Percentiles rank a stretch among this genome's conserved stretches.
phyloP scores from a whole-genome alignment of 2,113 vertebrate genomes.

The Lasiurus cinereus region DNA sequence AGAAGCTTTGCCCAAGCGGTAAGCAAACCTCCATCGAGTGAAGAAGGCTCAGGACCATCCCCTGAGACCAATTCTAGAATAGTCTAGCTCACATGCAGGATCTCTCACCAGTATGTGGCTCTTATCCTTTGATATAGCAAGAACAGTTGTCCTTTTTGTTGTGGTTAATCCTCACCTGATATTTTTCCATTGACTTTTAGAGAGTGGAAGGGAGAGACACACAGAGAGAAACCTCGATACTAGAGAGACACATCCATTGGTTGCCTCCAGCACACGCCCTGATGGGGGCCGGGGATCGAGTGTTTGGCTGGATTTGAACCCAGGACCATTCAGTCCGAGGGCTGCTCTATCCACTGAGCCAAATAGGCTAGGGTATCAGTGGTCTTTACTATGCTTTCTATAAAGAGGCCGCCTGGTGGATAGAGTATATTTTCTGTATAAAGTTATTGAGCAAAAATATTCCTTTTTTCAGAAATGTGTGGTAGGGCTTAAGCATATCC shows the following conservation, averaged over 20 bases:
- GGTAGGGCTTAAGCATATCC: not conserved
- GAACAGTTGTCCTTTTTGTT: not conserved
- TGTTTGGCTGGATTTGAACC: too few species aligned
- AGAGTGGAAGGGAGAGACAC: not conserved
- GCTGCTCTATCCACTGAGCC: too few species aligned
- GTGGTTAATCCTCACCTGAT: not conserved
- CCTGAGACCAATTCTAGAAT: not conserved
- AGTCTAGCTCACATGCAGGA: not conserved
- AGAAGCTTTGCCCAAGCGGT: conserved; percentile 80
- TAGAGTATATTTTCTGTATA: not conserved
- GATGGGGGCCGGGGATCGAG: not conserved
- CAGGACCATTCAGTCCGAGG: too few species aligned
- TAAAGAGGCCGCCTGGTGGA: not conserved
- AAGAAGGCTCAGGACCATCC: not conserved
- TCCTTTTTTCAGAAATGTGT: not conserved
- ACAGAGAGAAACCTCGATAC: not conserved
- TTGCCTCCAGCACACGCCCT: not conserved
- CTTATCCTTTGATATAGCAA: not conserved
- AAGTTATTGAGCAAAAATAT: conserved; percentile 52
- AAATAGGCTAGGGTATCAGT: not conserved
- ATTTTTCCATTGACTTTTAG: not conserved
- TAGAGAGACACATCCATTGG: not conserved
- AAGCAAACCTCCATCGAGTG: not conserved
- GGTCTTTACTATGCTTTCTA: conserved; percentile 2
- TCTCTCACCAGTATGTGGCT: not conserved